Evolutionary conservation across 2,113 vertebrate genomes (phyloP).

Genomic region (Falco punctatus): DNA sequence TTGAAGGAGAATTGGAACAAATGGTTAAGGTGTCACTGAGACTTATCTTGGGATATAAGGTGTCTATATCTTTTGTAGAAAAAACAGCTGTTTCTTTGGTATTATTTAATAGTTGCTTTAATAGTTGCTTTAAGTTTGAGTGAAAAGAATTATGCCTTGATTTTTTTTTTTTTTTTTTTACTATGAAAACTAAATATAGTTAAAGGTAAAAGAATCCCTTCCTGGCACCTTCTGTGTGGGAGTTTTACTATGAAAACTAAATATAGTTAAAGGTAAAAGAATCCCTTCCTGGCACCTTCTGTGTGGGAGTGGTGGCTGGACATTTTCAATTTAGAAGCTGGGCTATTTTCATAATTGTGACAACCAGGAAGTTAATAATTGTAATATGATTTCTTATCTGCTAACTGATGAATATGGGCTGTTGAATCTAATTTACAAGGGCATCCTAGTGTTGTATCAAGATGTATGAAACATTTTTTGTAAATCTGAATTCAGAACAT

Average conservation of each 20-base stretch:
- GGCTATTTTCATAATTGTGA: not conserved
- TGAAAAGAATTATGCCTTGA: not conserved
- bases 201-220: not conserved
- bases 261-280: not conserved
- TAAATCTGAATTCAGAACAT: not conserved
- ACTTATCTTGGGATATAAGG: not conserved
- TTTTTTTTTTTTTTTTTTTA: not conserved
- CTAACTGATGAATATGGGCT: not conserved
- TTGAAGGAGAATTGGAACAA: not conserved
- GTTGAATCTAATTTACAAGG: not conserved
- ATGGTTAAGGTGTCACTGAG: not conserved
- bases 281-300: too few species aligned
- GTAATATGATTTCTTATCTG: not conserved
- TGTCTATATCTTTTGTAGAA: not conserved
- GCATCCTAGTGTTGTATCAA: not conserved
- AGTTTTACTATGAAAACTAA: not conserved
- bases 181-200: not conserved
- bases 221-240: too few species aligned
- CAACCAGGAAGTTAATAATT: not conserved
- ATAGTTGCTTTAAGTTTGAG: not conserved
- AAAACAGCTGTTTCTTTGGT: not conserved
- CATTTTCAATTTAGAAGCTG: too few species aligned
- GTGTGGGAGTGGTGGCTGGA: too few species aligned
- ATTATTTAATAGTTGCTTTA: not conserved
- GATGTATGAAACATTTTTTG: not conserved